Conservation (phyloP, 2,888 invertebrate genomes). For the Xanthorhoe designata region DNA sequence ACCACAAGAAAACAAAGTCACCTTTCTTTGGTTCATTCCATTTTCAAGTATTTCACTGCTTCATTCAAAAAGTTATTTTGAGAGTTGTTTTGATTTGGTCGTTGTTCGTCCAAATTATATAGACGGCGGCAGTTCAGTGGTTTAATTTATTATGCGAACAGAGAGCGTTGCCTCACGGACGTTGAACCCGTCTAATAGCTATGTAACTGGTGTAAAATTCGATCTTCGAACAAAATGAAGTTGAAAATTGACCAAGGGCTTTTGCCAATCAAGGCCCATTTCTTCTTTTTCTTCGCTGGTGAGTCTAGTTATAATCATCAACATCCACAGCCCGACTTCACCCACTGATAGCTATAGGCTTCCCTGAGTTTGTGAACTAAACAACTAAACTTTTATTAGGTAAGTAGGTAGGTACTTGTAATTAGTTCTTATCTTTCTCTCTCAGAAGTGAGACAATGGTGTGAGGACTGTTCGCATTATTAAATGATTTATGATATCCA, state of each 20-base stretch:
- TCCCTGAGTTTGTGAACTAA: too few relatives aligned
- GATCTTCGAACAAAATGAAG: constrained; percentile 66
- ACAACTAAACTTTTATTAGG: too few relatives aligned
- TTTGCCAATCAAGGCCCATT: constrained; percentile 94
- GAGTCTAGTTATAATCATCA: constrained; percentile 61
- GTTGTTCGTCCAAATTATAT: not conserved
- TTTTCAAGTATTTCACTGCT: too few relatives aligned
- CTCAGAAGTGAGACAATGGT: too few relatives aligned
- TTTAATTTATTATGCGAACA: constrained; percentile 19
- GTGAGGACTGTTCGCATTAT: too few relatives aligned
- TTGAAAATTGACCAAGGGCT: constrained; percentile 88
- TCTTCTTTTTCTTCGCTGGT: constrained; percentile 95
- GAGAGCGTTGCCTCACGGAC: constrained; percentile 9
- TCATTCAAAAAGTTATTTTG: too few relatives aligned
- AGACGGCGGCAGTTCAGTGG: constrained; percentile 5
- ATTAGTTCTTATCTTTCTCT: too few relatives aligned
- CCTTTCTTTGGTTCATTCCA: too few relatives aligned
- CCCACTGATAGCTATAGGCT: too few relatives aligned
- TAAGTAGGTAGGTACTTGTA: too few relatives aligned
- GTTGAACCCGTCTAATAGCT: constrained; percentile 5
- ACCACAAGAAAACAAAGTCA: constrained; percentile 23
- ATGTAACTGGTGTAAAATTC: constrained; percentile 1
- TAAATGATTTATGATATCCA: too few relatives aligned
- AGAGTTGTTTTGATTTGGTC: constrained; percentile 3
- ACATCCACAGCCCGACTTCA: not conserved